A percentile compares a stretch with the other conserved stretches of the same genome.
phyloP scores from a whole-genome alignment of 2,113 vertebrate species.

The Ariopsis seemanni region DNA sequence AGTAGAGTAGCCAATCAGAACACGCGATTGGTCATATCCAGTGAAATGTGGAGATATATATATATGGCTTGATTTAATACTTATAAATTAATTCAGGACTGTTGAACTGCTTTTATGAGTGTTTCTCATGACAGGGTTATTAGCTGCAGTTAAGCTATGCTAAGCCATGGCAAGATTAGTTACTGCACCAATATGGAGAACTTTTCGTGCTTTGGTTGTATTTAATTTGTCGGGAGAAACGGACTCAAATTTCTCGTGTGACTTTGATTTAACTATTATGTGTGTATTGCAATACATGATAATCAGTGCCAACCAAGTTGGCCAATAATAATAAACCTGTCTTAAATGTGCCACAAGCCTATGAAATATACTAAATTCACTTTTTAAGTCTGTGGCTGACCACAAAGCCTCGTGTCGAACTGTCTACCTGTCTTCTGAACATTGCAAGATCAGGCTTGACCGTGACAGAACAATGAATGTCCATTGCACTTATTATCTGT shows the following conservation, averaged over 20 bases:
- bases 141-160: background rate
- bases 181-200: background rate
- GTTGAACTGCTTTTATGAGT: background rate
- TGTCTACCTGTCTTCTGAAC: constrained; percentile 28
- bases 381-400: background rate
- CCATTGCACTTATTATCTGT: constrained; percentile 32
- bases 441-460: constrained; percentile 62
- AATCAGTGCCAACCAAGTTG: background rate
- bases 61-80: background rate
- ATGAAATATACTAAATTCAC: background rate
- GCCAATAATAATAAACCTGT: background rate
- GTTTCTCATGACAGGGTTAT: background rate
- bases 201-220: background rate
- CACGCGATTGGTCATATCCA: too few species aligned
- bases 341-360: background rate
- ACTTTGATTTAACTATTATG: background rate
- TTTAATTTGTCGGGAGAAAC: background rate
- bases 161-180: background rate
- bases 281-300: background rate
- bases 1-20: too few species aligned
- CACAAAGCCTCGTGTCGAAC: background rate
- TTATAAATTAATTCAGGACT: background rate
- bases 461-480: constrained; percentile 48
- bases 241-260: background rate
- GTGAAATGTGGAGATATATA: too few species aligned